These are phyloP conservation scores for Cottus gobio DNA, from an alignment of 2,113 vertebrate genomes.

Conservation along the genomic window DNA sequence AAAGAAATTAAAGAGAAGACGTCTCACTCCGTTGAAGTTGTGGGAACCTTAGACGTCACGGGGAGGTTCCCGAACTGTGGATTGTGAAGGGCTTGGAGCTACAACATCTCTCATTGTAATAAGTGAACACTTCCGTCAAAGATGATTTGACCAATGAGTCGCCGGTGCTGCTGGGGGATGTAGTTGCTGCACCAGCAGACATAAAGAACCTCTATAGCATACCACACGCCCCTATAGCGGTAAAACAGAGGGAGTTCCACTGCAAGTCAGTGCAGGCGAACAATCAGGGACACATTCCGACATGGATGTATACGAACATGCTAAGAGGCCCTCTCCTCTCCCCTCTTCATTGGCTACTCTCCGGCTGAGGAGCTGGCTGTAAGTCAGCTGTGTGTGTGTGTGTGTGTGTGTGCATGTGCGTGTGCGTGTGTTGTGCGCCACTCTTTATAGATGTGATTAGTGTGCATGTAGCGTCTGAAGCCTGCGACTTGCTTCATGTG, in stretches of 20 bases:
- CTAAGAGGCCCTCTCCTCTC: not conserved
- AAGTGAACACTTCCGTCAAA: too few relatives aligned
- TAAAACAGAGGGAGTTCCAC: not conserved
- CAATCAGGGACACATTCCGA: constrained; percentile 22
- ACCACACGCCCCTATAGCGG: not conserved
- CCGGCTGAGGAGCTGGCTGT: not conserved
- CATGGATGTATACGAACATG: not conserved
- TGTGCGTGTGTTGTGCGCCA: not conserved
- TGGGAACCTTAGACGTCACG: too few relatives aligned
- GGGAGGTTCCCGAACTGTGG: too few relatives aligned
- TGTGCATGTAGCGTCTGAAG: not conserved
- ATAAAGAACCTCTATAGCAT: too few relatives aligned
- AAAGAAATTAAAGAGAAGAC: too few relatives aligned
- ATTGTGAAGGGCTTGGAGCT: too few relatives aligned
- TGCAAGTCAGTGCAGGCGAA: constrained; percentile 26
- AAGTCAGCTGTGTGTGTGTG: not conserved
- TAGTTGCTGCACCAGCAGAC: not conserved
- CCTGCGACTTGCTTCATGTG: not conserved
- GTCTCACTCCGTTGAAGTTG: too few relatives aligned
- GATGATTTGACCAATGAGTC: too few relatives aligned
- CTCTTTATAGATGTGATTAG: not conserved
- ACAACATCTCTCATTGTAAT: too few relatives aligned
- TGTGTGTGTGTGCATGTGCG: not conserved
- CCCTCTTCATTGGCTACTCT: not conserved
- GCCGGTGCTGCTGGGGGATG: not conserved